Base-by-base conservation (phyloP, 1,140 invertebrate species). In the Prorops nasuta region DNA sequence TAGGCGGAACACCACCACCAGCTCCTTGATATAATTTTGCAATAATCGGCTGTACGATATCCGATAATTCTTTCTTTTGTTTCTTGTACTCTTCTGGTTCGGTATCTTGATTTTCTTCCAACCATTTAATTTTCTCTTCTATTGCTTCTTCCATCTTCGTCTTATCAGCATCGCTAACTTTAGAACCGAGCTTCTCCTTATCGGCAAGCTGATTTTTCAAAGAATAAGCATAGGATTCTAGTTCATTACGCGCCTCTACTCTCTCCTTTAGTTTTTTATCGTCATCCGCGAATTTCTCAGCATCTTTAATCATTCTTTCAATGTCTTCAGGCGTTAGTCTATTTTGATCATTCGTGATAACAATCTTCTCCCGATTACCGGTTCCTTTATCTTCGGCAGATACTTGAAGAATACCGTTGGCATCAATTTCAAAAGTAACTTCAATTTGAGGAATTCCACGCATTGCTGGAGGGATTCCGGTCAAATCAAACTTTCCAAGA, bases 361-460 rank as follows among this genome's bases (percentile, higher is more conserved):
- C 94, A 67, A 99, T 98, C 78, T 98, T 96, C 71, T 99, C 94
- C 55, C 96, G 88, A 79, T 96, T 98, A 45, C 96, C 96, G 46
- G 96, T 98, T 22, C 96, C 96, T 77, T 98, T 98, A 69, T 98
- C 96, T 78, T 98, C 96, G 17, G 96, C 97, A 16, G 93, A 94
- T 55, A 96, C 93, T 79, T 91, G 90, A 8, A 98, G 80, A 67
- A 99, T 99, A 79, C 96, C 96, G 70, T 99, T 98, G 32, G 96
- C 96, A 67, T 99, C 97, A 63, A 99, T 98, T 79, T 99, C 96
- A 69, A 99, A 99, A 0, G 95, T 98, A 2, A 99, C 96, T 79
- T 98, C 94, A 70, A 98, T 98, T 78, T 98, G 95, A n/a, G 96
- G 96, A 34, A 99, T 94, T 50, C 97, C 96, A 69, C 96, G 83